Percentiles rank a stretch among this genome's conserved stretches.
These are phyloP conservation scores for Drosophila ananassae DNA, from an alignment of 1,140 invertebrate species.

Conservation along the genomic window DNA sequence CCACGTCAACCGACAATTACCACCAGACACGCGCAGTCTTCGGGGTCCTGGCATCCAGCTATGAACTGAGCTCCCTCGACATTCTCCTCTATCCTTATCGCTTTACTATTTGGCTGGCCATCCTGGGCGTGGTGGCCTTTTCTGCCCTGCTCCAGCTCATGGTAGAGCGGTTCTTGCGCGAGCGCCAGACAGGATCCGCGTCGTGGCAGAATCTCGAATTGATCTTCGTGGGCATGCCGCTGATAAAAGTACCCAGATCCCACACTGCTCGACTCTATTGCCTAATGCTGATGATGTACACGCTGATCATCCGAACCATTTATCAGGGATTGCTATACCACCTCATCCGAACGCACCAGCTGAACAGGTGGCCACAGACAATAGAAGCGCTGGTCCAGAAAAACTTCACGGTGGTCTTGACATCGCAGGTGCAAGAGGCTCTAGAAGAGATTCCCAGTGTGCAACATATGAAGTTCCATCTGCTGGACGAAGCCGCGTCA, in stretches of 20 bases:
- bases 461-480: conserved; percentile 50
- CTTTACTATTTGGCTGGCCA: conserved; percentile 48
- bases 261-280: conserved; percentile 53
- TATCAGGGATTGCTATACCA: conserved; percentile 72
- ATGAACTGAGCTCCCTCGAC: conserved; percentile 55
- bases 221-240: conserved; percentile 65
- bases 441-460: conserved; percentile 51
- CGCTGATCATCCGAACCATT: conserved; percentile 65
- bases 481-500: not conserved
- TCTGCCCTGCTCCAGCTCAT: conserved; percentile 38
- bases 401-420: conserved; percentile 58
- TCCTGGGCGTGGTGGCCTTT: conserved; percentile 38
- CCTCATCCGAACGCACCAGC: conserved; percentile 62
- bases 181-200: not conserved
- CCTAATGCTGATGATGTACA: conserved; percentile 58
- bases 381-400: conserved; percentile 52
- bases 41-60: conserved; percentile 40
- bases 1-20: conserved; percentile 61
- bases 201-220: conserved; percentile 41
- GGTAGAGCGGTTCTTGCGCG: conserved; percentile 31
- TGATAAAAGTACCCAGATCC: conserved; percentile 20
- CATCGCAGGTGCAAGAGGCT: conserved; percentile 23
- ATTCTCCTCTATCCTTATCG: conserved; percentile 64
- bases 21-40: conserved; percentile 55
- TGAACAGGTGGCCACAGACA: conserved; percentile 49